Evolutionary conservation across 2,888 invertebrate species (phyloP).

Genomic region (Philereme vetulata): DNA sequence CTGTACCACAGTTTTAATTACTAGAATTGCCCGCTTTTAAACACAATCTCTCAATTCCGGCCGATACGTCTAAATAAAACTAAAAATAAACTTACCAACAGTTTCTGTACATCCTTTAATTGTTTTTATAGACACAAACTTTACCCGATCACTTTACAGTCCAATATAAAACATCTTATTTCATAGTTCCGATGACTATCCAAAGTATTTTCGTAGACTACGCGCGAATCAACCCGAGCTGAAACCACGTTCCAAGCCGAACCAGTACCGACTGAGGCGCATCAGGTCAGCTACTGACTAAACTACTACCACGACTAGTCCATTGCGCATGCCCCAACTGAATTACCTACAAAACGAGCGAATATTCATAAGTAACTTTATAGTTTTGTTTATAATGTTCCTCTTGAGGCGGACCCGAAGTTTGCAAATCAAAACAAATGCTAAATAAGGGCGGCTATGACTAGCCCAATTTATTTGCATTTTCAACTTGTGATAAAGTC

Average conservation of each 20-base stretch:
- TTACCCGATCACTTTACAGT: conserved; percentile 4
- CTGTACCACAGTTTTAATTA: too few relatives aligned
- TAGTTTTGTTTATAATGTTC: conserved; percentile 71
- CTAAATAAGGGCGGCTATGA: conserved; percentile 26
- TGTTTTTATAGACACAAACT: conserved; percentile 4
- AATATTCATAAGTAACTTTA: conserved; percentile 78
- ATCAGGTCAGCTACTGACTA: conserved; percentile 76
- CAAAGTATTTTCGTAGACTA: conserved; percentile 21
- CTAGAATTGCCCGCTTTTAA: too few relatives aligned
- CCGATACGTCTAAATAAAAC: neutral
- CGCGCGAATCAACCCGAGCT: conserved; percentile 41
- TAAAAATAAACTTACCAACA: conserved; percentile 9
- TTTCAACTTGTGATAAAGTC: conserved; percentile 21
- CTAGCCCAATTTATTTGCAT: conserved; percentile 25
- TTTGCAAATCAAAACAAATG: conserved; percentile 53
- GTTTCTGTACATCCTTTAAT: conserved; percentile 14
- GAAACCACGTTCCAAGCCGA: conserved; percentile 40
- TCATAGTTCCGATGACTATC: conserved; percentile 2
- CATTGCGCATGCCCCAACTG: conserved; percentile 68
- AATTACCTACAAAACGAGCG: conserved; percentile 71
- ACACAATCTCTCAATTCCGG: too few relatives aligned
- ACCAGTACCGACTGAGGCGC: conserved; percentile 55
- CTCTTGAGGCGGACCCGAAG: conserved; percentile 46
- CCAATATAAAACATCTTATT: conserved; percentile 2
- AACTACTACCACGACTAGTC: conserved; percentile 57